Base-by-base conservation (phyloP, 2,113 vertebrate species). In the Gallinago jamesoni region DNA sequence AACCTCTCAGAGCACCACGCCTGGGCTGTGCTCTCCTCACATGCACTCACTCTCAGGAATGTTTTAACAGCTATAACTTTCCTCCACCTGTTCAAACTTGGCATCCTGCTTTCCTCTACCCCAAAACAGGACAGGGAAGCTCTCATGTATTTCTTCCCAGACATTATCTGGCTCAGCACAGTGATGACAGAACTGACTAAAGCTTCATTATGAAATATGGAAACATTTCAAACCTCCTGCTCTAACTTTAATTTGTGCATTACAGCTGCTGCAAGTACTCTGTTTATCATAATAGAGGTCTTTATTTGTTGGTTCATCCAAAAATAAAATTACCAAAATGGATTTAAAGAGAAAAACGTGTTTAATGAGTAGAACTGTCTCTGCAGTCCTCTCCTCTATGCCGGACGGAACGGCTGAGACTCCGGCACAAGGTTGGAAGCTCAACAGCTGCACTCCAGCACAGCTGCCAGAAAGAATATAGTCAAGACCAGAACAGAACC, bases 401-500 rank as follows among this genome's bases (percentile, higher is more conserved):
- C 82, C 2, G 37, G 96, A 82, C 95, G 95, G 95, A 94, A 92
- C 9, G 79, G 94, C 84, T 87, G 83, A 66, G 95, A 89, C 86
- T n/a, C 84, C 92, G 87, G 97, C 95, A 96, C 30, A 19, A 93
- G 93, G 87, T 59, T 83, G 92, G 88, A 94, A 94, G 92, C 96
- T 92, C 97, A 86, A 75, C 74, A 95, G 93, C 97, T 91, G 96
- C 90, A 75, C 91, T 93, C 69, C 92, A 55, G 83, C 6, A 87
- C 97, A 95, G 96, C 96, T 97, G 98, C 97, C 97, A 97, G 94
- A n/a, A 97, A 89, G 90, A 91, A 95, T 86, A 70, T 37, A 59
- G 90, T 96, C 85, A 84, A 33, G 89, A 96, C 83, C 12, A 87
- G 93, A 95, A 55, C 12, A 31, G 63, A 43, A 82, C 91, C 95